Conservation (phyloP, 1,140 invertebrate species). For the Achroia grisella region DNA sequence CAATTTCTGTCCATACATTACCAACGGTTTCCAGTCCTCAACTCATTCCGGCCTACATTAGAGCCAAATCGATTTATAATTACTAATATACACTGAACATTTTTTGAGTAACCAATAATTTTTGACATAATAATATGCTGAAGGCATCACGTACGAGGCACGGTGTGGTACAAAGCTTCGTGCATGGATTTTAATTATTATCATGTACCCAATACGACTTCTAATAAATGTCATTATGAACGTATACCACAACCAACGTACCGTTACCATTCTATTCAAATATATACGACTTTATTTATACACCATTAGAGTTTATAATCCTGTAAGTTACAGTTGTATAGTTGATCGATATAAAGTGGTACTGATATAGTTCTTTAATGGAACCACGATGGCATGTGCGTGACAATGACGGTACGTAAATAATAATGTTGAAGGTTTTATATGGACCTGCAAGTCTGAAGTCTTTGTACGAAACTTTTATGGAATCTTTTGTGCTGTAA, state of each 20-base stretch:
- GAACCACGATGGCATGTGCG: constrained; percentile 57
- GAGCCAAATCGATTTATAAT: constrained; percentile 1
- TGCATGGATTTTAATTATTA: constrained; percentile 71
- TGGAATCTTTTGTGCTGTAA: constrained; percentile 4
- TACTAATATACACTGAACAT: constrained; percentile 6
- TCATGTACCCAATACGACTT: constrained; percentile 67
- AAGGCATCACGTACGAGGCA: constrained; percentile 47
- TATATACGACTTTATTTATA: constrained; percentile 7
- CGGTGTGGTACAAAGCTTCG: constrained; percentile 60
- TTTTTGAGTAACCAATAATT: constrained; percentile 58
- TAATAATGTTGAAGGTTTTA: constrained; percentile 49
- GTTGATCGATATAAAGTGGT: constrained; percentile 21
- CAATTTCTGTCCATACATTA: not conserved
- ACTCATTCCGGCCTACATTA: not conserved
- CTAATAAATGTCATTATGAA: constrained; percentile 72
- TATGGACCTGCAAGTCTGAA: constrained; percentile 32
- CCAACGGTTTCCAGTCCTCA: no score
- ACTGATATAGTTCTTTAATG: constrained; percentile 60
- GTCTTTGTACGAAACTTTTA: constrained; percentile 38
- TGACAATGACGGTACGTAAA: constrained; percentile 65
- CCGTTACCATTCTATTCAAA: constrained; percentile 3
- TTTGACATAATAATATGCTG: constrained; percentile 60
- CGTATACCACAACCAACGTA: constrained; percentile 32
- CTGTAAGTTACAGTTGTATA: constrained; percentile 3
- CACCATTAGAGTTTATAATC: constrained; percentile 15